phyloP scores from a whole-genome alignment of 2,888 invertebrate species.

The Panorpa germanica region DNA sequence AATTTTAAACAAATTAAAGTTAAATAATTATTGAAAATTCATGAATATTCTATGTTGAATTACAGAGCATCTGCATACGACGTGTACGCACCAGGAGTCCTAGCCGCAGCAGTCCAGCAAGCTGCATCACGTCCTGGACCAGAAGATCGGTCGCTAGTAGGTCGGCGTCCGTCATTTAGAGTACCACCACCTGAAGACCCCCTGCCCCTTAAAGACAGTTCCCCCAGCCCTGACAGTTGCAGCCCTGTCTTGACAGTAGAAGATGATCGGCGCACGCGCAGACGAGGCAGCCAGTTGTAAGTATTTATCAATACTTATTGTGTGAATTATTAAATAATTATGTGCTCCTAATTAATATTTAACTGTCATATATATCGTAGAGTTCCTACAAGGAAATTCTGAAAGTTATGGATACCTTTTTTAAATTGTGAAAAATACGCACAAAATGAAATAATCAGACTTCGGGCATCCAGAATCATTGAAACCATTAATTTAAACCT shows the following conservation, averaged over 20 bases:
- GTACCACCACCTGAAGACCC: slow-evolving; percentile 33
- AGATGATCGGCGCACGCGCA: slow-evolving; percentile 49
- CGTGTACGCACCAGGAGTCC: slow-evolving; percentile 47
- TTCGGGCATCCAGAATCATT: too few relatives aligned
- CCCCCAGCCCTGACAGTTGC: slow-evolving; percentile 33
- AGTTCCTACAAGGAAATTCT: too few relatives aligned
- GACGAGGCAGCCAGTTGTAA: slow-evolving; percentile 72
- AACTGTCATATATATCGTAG: too few relatives aligned
- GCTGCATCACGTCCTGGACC: slow-evolving; percentile 15
- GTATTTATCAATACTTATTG: slow-evolving; percentile 20
- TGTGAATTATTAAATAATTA: slow-evolving; percentile 1
- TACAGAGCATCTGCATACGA: slow-evolving; percentile 64
- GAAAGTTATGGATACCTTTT: too few relatives aligned
- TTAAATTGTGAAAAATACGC: too few relatives aligned
- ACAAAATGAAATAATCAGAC: too few relatives aligned
- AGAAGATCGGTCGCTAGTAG: slow-evolving; percentile 19
- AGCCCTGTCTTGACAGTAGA: slow-evolving; percentile 40
- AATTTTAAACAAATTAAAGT: too few relatives aligned
- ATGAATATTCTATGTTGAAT: slow-evolving; percentile 1
- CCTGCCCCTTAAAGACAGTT: slow-evolving; percentile 25
- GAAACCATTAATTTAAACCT: too few relatives aligned
- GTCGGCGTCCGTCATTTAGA: slow-evolving; percentile 40
- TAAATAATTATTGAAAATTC: slow-evolving; percentile 6
- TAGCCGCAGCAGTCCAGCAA: slow-evolving; percentile 23
- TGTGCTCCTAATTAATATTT: neutral